Evolutionary conservation across 2,797 vertebrate species (phyloP).

Genomic region (Chloroceryle amazona): DNA sequence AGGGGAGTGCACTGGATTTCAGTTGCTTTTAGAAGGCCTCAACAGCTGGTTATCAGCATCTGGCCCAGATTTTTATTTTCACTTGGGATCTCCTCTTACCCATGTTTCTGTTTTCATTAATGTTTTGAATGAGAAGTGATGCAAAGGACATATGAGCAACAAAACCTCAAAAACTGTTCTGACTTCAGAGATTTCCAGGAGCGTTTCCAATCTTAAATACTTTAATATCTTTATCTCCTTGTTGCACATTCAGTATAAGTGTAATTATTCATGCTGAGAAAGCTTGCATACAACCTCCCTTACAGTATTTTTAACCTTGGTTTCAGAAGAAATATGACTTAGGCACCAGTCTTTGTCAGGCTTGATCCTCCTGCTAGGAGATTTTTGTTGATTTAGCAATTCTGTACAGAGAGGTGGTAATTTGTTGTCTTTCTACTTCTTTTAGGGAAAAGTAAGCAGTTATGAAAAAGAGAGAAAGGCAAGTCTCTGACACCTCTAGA

Average conservation of each 20-base stretch:
- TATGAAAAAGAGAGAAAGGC: neutral
- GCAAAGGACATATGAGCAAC: neutral
- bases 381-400: neutral
- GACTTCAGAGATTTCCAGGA: neutral
- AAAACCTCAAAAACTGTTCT: neutral
- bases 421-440: neutral
- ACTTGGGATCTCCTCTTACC: neutral
- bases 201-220: neutral
- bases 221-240: neutral
- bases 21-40: neutral
- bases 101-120: neutral
- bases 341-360: neutral
- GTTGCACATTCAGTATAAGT: neutral
- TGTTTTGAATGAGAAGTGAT: neutral
- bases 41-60: neutral
- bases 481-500: neutral
- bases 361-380: neutral
- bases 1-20: neutral
- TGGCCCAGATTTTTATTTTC: neutral
- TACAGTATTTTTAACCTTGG: neutral
- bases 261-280: neutral
- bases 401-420: neutral
- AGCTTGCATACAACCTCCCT: neutral
- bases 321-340: neutral
- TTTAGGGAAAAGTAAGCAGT: neutral